Evolutionary conservation across 64 coral and sea anemone species (phyloP).

Genomic region (Montipora cactus): DNA sequence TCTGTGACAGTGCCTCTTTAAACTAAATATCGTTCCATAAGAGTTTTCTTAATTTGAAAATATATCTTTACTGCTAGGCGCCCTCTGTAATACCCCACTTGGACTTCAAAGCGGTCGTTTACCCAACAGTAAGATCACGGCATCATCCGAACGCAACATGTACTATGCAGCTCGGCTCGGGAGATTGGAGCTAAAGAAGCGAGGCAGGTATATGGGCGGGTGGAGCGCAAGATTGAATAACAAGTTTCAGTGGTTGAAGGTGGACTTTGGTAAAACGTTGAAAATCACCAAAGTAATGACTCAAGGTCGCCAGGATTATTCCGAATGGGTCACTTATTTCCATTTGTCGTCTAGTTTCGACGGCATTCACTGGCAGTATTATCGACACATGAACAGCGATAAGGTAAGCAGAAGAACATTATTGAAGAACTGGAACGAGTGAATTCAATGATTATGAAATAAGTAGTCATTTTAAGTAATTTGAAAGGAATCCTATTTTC

Average conservation of each 20-base stretch:
- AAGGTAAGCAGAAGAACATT: conserved; percentile 10
- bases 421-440: too few species aligned
- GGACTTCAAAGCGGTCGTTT: conserved; percentile 79
- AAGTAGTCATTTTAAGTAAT: neutral
- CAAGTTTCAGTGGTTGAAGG: conserved; percentile 82
- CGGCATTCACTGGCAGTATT: conserved; percentile 59
- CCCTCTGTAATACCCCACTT: conserved; percentile 70
- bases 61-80: conserved; percentile 35
- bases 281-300: conserved; percentile 81
- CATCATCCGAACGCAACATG: conserved; percentile 70
- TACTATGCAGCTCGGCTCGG: conserved; percentile 62
- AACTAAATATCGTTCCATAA: too few species aligned
- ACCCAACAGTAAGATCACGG: conserved; percentile 72
- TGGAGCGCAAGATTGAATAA: conserved; percentile 73
- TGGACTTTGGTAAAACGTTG: conserved; percentile 71
- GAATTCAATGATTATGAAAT: too few species aligned
- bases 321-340: conserved; percentile 77
- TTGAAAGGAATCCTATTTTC: neutral
- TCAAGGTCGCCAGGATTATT: conserved; percentile 72
- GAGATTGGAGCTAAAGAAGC: conserved; percentile 40
- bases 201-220: conserved; percentile 56
- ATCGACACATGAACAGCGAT: conserved; percentile 50
- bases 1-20: too few species aligned
- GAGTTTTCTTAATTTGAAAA: too few species aligned
- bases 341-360: conserved; percentile 68